Evolutionary conservation across 2,888 invertebrate genomes (phyloP).

Genomic region (Pasiphila rectangulata): DNA sequence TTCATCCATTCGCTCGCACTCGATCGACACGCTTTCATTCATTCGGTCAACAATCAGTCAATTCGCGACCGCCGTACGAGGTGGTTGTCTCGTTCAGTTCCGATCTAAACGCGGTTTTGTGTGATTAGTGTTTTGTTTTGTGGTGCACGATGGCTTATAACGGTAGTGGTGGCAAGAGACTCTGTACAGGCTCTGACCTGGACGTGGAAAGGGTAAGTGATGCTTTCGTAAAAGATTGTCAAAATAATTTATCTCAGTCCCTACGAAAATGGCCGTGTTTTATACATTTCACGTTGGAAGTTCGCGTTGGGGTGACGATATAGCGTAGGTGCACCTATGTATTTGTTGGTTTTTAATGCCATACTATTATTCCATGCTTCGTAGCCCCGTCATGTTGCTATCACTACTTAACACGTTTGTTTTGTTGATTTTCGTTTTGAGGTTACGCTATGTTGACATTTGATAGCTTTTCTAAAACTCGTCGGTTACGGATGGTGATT

Average conservation of each 20-base stretch:
- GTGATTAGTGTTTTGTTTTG: slow-evolving; percentile 81
- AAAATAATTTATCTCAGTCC: slow-evolving; percentile 45
- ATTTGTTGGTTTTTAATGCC: slow-evolving; percentile 35
- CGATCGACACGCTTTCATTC: slow-evolving; percentile 27
- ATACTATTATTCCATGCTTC: slow-evolving; percentile 32
- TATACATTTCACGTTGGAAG: slow-evolving; percentile 62
- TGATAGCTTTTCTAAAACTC: slow-evolving; percentile 39
- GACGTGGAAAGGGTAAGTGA: slow-evolving; percentile 77
- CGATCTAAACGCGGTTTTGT: slow-evolving; percentile 66
- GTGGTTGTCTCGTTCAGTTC: slow-evolving; percentile 53
- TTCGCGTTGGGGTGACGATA: slow-evolving; percentile 48
- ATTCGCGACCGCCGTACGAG: slow-evolving; percentile 54
- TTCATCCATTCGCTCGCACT: slow-evolving; percentile 26
- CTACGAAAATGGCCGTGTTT: slow-evolving; percentile 78
- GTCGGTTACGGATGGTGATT: slow-evolving; percentile 15
- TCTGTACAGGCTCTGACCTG: slow-evolving; percentile 74
- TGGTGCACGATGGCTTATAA: slow-evolving; percentile 86
- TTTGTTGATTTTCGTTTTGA: slow-evolving; percentile 73
- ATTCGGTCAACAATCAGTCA: slow-evolving; percentile 64
- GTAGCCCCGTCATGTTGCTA: slow-evolving; percentile 50
- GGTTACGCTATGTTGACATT: slow-evolving; percentile 74
- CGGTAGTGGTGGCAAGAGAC: slow-evolving; percentile 83
- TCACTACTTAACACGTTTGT: slow-evolving; percentile 65
- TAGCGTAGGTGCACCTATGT: slow-evolving; percentile 22
- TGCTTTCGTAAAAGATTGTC: slow-evolving; percentile 42